Percentiles rank a stretch among this genome's conserved stretches.
These are phyloP conservation scores for Acrocephalus arundinaceus DNA, from an alignment of 2,113 vertebrate species.

Conservation along the genomic window DNA sequence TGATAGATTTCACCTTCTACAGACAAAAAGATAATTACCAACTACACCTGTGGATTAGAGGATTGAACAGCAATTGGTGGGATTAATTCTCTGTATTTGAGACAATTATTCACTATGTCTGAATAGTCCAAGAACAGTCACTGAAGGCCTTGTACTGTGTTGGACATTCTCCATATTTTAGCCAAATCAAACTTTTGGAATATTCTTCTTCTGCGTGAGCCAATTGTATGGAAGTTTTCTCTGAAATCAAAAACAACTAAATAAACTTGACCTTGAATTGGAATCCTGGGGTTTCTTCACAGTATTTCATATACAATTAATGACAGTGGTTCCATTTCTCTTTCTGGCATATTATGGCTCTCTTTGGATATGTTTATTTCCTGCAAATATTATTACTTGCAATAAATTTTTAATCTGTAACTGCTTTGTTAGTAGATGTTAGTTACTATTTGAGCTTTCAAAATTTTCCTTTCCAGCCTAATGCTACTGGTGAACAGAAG, in stretches of 20 bases:
- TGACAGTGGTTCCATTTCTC: not conserved
- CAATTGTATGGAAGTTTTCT: not conserved
- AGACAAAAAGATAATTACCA: not conserved
- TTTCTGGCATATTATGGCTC: not conserved
- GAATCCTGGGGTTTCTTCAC: not conserved
- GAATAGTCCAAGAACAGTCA: not conserved
- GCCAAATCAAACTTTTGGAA: not conserved
- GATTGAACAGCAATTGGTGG: not conserved
- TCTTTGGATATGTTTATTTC: not conserved
- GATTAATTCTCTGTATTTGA: not conserved
- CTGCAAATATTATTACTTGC: not conserved
- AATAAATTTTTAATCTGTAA: not conserved
- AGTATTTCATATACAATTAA: not conserved
- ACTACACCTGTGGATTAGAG: not conserved
- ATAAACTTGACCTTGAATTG: not conserved
- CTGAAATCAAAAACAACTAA: not conserved
- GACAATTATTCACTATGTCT: not conserved
- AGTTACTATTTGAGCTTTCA: not conserved
- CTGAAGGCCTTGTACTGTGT: not conserved
- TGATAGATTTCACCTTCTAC: not conserved
- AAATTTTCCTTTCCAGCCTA: conserved; percentile 72
- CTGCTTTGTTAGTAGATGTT: not conserved
- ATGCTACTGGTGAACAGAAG: conserved; percentile 80
- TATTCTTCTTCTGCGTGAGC: not conserved
- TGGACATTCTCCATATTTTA: not conserved